Percentiles rank a stretch among this genome's conserved stretches.
phyloP scores from a whole-genome alignment of 2,888 invertebrate species.

The Aphrophora alni region DNA sequence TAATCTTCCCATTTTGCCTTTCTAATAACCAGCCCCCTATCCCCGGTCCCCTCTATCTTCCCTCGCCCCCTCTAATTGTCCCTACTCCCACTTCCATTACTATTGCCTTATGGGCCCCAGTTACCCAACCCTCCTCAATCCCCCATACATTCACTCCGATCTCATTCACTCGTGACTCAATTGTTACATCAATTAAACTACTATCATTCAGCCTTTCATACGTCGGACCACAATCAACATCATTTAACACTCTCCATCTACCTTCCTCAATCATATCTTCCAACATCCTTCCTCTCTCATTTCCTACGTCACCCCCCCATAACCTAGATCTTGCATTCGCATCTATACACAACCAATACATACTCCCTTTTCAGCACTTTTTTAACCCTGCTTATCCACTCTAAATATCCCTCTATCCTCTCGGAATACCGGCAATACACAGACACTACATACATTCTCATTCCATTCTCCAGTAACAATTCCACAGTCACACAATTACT shows the following conservation, averaged over 20 bases:
- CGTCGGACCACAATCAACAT: not conserved
- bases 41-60: not conserved
- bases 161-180: no score
- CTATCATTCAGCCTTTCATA: not conserved
- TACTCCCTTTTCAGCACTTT: not conserved
- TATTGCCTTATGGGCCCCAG: not conserved
- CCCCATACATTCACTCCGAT: no score
- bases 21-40: not conserved
- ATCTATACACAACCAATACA: not conserved
- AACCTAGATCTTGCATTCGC: not conserved
- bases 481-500: not conserved
- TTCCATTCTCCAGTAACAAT: not conserved
- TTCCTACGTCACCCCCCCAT: not conserved
- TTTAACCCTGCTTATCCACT: not conserved
- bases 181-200: no score
- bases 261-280: not conserved
- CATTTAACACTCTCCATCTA: not conserved
- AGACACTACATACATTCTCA: not conserved
- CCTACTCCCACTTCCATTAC: not conserved
- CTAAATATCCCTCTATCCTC: not conserved
- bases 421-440: not conserved
- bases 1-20: not conserved
- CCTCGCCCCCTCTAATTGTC: not conserved
- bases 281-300: not conserved
- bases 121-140: no score